These are phyloP conservation scores for Ctenopoma kingsleyae DNA, from an alignment of 2,797 vertebrate species.

Conservation along the genomic window DNA sequence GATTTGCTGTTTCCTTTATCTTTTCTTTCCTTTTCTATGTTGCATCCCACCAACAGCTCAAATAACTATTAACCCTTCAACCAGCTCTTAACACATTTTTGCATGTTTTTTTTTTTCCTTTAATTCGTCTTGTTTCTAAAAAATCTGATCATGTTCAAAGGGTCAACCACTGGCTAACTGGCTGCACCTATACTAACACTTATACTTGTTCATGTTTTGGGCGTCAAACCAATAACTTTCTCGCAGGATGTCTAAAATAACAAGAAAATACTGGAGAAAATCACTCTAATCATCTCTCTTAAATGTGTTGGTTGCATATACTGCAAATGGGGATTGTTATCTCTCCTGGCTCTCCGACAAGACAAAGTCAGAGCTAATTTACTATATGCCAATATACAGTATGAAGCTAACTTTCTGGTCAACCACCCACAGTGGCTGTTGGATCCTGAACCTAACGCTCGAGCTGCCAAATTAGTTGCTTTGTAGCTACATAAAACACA, in stretches of 20 bases:
- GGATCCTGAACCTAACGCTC: constrained; percentile 1
- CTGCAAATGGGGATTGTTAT: constrained; percentile 19
- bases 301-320: background rate
- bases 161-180: constrained; percentile 57
- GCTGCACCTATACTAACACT: constrained; percentile 47
- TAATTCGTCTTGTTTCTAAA: constrained; percentile 83
- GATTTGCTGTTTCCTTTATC: constrained; percentile 77
- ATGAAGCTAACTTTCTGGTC: constrained; percentile 39
- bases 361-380: constrained; percentile 19
- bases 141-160: constrained; percentile 51
- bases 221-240: constrained; percentile 62
- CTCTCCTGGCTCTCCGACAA: constrained; percentile 19
- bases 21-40: constrained; percentile 92
- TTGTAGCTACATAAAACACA: constrained; percentile 21
- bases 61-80: constrained; percentile 90
- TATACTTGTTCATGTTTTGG: constrained; percentile 42
- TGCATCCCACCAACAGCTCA: constrained; percentile 92
- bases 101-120: constrained; percentile 85
- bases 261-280: background rate
- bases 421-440: constrained; percentile 16
- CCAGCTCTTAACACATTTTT: constrained; percentile 90
- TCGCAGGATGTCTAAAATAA: background rate
- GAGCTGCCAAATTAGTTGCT: constrained; percentile 41
- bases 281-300: background rate
- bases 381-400: constrained; percentile 12